These are phyloP conservation scores for Rhyacophila evoluta DNA, from an alignment of 2,888 invertebrate genomes.

Conservation along the genomic window DNA sequence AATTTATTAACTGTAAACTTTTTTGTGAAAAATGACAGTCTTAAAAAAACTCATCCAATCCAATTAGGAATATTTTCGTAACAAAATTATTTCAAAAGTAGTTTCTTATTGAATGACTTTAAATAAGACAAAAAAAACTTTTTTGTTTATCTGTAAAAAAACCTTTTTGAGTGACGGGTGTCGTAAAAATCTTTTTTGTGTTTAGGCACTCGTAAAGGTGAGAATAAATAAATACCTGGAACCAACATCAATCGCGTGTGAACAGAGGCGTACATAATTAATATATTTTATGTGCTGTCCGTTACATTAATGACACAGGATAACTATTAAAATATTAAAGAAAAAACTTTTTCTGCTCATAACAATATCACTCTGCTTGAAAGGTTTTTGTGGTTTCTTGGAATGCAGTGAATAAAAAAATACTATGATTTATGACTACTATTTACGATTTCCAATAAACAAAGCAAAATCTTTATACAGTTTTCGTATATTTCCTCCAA, in stretches of 20 bases:
- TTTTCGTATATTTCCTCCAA: too few relatives aligned
- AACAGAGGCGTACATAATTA: neutral
- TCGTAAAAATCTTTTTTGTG: constrained; percentile 20
- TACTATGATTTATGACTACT: too few relatives aligned
- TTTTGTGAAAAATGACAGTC: neutral
- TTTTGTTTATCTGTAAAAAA: neutral
- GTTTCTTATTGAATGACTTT: neutral
- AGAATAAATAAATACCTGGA: constrained; percentile 36
- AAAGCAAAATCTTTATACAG: too few relatives aligned
- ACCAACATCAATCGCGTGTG: constrained; percentile 20
- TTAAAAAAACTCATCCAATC: neutral
- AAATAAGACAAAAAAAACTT: neutral
- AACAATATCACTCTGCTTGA: too few relatives aligned
- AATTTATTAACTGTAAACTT: neutral
- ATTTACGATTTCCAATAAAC: too few relatives aligned
- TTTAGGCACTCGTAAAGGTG: constrained; percentile 7
- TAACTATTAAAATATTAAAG: too few relatives aligned
- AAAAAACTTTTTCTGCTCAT: too few relatives aligned
- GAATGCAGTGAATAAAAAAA: too few relatives aligned
- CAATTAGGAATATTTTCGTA: neutral
- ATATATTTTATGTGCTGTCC: too few relatives aligned
- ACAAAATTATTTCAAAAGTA: neutral
- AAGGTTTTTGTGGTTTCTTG: too few relatives aligned
- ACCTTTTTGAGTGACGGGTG: constrained; percentile 18
- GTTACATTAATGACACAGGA: too few relatives aligned